Percentiles rank a stretch among this genome's conserved stretches.
Conservation (phyloP, 2,113 vertebrate species). For the Triplophysa dalaica region DNA sequence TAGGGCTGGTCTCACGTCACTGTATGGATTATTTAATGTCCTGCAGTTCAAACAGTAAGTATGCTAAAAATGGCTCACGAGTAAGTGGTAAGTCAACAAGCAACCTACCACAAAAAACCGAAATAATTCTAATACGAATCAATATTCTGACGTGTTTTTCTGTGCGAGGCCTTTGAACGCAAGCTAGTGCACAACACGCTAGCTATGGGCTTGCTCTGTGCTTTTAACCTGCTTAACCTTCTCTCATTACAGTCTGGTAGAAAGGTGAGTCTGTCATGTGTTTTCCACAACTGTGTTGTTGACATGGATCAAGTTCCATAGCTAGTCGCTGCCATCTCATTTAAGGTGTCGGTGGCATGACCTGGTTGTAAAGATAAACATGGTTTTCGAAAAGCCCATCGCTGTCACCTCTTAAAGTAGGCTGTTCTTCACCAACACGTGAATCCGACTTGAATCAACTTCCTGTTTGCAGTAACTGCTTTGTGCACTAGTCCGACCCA, state of each 20-base stretch:
- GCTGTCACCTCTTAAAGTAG: conserved; percentile 13
- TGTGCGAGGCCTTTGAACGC: conserved; percentile 68
- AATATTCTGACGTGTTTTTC: conserved; percentile 59
- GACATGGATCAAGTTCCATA: conserved; percentile 64
- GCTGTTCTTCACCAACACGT: background rate
- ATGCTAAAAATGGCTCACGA: conserved; percentile 69
- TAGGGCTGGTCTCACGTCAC: conserved; percentile 66
- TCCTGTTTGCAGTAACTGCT: conserved; percentile 22
- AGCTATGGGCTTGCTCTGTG: conserved; percentile 70
- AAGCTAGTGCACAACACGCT: conserved; percentile 59
- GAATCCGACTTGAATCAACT: conserved; percentile 8
- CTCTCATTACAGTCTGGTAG: conserved; percentile 36
- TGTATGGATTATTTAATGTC: conserved; percentile 78
- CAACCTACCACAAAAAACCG: conserved; percentile 58
- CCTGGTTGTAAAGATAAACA: conserved; percentile 17
- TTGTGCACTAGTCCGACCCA: conserved; percentile 39
- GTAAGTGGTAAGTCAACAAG: conserved; percentile 75
- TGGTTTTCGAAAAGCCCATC: conserved; percentile 15
- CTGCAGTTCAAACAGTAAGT: conserved; percentile 78
- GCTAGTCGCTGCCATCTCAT: conserved; percentile 60
- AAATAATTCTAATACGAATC: conserved; percentile 51
- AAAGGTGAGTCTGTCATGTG: conserved; percentile 50
- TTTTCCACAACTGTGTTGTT: conserved; percentile 47
- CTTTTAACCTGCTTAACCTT: conserved; percentile 44
- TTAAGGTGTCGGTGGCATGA: background rate